Base-by-base conservation (phyloP, 53 echinoderm and acorn worm species). In the Antedon mediterranea region DNA sequence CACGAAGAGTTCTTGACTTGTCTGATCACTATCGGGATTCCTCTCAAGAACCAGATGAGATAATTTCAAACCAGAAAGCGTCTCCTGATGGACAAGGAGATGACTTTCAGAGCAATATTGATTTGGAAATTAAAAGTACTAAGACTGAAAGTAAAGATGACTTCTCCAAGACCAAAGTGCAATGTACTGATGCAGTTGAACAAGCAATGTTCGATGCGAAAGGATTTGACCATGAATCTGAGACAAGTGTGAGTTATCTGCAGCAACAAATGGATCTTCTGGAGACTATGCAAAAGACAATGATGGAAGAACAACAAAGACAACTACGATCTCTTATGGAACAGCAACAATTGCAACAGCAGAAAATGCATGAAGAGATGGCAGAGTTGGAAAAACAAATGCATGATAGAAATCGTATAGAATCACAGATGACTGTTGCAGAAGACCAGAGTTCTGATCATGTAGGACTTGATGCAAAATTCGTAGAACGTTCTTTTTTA, bases 301-400 rank as follows among this genome's bases (percentile, higher is more conserved):
- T 97, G 71, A 86, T 86, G 34, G 81, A 85, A 32, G 85, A 97
- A 84, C 97, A 97, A 72, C 79, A 81, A 57, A 81, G 88, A 31
- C 97, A 92, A 75, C 80, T 97, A 76, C 75, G 88, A 77, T 84
- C 88, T 29, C 82, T 97, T 31, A 75, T 92, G 84, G 72, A 81
- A 34, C 82, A 85, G 72, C 97, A 97, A 73, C 83, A 83, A 33
- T 88, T 82, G 79, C 88, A 91, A 71, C 92, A 92, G 74, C 71
- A 78, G 73, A 73, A 88, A 31, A 79, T 98, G 42, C 84, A 98
- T 76, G 75, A 82, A 26, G 98, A 98, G 88, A 89, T 98, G 90
- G 78, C 80, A 9, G 86, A 86, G 29, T 79, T 92, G 0, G 82
- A 89, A 83, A 88, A 81, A 72, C 57, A 80, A 75, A 33, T 76